Evolutionary conservation across 2,888 invertebrate species (phyloP), one percentile per base, ranked within the genome.

Genomic region (Agyllia agylla): DNA sequence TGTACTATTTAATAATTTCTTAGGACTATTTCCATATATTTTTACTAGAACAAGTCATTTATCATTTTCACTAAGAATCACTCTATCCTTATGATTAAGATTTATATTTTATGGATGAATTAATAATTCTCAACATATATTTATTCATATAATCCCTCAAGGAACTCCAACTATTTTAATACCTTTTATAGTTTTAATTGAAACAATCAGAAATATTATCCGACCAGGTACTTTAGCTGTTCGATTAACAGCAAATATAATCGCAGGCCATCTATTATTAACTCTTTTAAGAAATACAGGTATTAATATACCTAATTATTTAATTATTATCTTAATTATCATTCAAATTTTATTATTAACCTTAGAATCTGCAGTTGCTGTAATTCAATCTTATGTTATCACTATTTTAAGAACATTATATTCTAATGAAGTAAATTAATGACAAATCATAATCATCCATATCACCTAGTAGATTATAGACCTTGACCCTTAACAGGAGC

Each of bases 221-320:
- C 99, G 98, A 15, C 98, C 99, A 0, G 97, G 98, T 96, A 99
- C 99, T 3, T 96, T 99, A 97, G 98, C 98, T 0, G 98, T 99
- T 88, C 99, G 99, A 92, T 95, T 99, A 97, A 98, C 98, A 5
- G 99, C 99, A n/a, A 99, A 99, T 97, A 99, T 99, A 98, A 99
- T 99, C 97, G 98, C 99, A 24, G 99, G 99, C 0, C 99, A 99
- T 96, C 95, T 99, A 96, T 93, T 99, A 95, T 96, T 99, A 97
- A 98, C 98, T 1, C 93, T 99, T 94, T 95, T 99, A 95, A 97
- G 98, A 92, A 94, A 95, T 78, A 97, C 96, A n/a, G 96, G 96
- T 8, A 91, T 93, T 78, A 95, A 64, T 89, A 92, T 96, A 93
- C 82, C 94, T 4, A 93, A 89, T 86, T 96, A 96, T 91, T 94